phyloP scores from a whole-genome alignment of 2,888 invertebrate species.

The Ganaspis brasiliensis region DNA sequence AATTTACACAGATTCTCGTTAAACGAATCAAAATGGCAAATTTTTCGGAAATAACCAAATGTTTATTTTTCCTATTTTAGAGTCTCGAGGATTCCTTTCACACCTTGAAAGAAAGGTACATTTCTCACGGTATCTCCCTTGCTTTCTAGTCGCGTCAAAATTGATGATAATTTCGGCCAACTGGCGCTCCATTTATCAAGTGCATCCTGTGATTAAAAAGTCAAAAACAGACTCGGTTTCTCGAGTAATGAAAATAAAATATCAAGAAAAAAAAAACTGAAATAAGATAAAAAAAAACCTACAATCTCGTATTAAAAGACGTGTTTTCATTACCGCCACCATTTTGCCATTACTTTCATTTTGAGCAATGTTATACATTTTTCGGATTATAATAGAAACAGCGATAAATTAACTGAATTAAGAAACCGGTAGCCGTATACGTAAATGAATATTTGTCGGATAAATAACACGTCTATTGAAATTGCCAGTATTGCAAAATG shows the following conservation, averaged over 20 bases:
- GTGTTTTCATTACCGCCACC: no score
- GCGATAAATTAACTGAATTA: not conserved
- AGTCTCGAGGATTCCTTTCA: slow-evolving; percentile 33
- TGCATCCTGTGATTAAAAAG: slow-evolving; percentile 4
- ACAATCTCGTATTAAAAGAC: no score
- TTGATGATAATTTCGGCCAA: slow-evolving; percentile 37
- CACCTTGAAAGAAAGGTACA: slow-evolving; percentile 29
- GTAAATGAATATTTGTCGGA: not conserved
- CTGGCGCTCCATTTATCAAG: slow-evolving; percentile 41
- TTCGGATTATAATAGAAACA: no score
- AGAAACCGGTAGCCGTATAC: not conserved
- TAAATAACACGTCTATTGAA: slow-evolving; percentile 30
- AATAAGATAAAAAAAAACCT: no score
- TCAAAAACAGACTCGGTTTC: not conserved
- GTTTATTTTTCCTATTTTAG: slow-evolving; percentile 33
- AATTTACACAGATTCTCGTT: no score
- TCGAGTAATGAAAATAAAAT: not conserved
- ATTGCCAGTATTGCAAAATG: slow-evolving; percentile 1
- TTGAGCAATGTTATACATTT: no score
- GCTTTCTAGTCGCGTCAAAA: slow-evolving; percentile 35
- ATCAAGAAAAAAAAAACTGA: no score
- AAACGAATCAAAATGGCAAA: not conserved
- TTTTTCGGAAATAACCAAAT: not conserved
- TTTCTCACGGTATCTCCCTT: slow-evolving; percentile 38
- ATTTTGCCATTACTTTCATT: no score